Evolutionary conservation across 2,113 vertebrate genomes (phyloP), one percentile per base, ranked within the genome.

Genomic region (Gambusia holbrooki): DNA sequence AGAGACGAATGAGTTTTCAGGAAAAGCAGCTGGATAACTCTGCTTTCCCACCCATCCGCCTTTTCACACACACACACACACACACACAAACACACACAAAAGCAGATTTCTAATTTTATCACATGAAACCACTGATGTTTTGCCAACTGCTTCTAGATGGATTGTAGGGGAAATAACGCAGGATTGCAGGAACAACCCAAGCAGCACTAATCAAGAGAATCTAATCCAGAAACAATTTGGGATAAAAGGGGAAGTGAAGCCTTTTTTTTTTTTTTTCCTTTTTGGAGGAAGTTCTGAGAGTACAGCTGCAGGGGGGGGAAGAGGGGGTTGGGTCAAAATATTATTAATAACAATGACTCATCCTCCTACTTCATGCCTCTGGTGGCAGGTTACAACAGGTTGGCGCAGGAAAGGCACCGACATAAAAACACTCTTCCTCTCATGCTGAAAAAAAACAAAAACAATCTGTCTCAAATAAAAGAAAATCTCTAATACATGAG

Each of bases 361-460:
- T 45, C 10, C 27, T 28, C 71, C 1, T 40, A 14, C 51, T 58
- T 66, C 8, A 40, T 51, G 7, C 71, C 12, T 29, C 14, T 22
- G 35, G 42, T 0, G 15, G 42, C 88, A 81, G 61, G 88, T 81
- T 83, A 66, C 75, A 87, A 77, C 90, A 88, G 63, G 84, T 75
- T 37, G 3, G 40, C 8, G 69, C 65, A 28, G 13, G 51, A 68
- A n/a, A 37, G 15, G 61, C 66, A 1, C 15, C 5, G 5, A 22
- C 45, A 75, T 33, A 69, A 60, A 25, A 28, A 5, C 1, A 0
- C 22, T 71, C 22, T 11, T 69, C 19, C 1, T 28, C 62, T 60
- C 17, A 17, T 35, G 17, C 28, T 80, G 63, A 17, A 30, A 30
- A 62, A 15, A 27, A 27, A 48, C 0, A 62, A 15, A 27, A 27